phyloP scores from a whole-genome alignment of 2,888 invertebrate genomes.

The Drosophila koepferae region DNA sequence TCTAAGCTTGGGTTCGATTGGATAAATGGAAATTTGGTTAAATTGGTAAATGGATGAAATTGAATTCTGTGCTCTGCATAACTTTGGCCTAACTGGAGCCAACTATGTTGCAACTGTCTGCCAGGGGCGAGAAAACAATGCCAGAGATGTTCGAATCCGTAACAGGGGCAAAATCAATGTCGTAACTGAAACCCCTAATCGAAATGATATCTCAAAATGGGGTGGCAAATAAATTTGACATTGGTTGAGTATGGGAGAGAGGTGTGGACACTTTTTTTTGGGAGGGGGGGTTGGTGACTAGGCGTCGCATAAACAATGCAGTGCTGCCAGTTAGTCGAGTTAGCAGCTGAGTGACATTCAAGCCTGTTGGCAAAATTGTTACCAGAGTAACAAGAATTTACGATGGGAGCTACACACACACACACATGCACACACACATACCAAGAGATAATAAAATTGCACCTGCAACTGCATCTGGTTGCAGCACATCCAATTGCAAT shows the following conservation, averaged over 20 bases:
- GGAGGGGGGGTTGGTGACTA: background rate
- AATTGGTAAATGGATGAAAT: slow-evolving; percentile 45
- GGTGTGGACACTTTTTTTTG: slow-evolving; percentile 57
- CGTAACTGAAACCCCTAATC: slow-evolving; percentile 26
- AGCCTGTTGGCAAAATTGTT: slow-evolving; percentile 34
- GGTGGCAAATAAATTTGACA: slow-evolving; percentile 69
- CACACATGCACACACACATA: background rate
- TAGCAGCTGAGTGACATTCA: slow-evolving; percentile 49
- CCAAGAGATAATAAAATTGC: slow-evolving; percentile 65
- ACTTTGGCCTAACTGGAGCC: slow-evolving; percentile 10
- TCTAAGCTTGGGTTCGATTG: background rate
- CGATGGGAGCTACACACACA: slow-evolving; percentile 68
- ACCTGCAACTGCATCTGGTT: slow-evolving; percentile 42
- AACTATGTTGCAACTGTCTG: background rate
- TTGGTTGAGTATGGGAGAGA: slow-evolving; percentile 53
- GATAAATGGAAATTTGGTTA: slow-evolving; percentile 31
- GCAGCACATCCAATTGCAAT: slow-evolving; percentile 12
- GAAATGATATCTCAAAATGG: slow-evolving; percentile 9
- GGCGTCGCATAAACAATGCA: slow-evolving; percentile 72
- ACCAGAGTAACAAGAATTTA: slow-evolving; percentile 74
- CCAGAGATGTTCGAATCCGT: background rate
- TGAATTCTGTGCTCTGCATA: slow-evolving; percentile 34
- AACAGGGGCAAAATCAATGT: slow-evolving; percentile 20
- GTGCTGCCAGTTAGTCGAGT: slow-evolving; percentile 56
- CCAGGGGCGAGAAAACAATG: slow-evolving; percentile 24